phyloP scores from a whole-genome alignment of 1,140 invertebrate genomes.

The Homalodisca vitripennis region DNA sequence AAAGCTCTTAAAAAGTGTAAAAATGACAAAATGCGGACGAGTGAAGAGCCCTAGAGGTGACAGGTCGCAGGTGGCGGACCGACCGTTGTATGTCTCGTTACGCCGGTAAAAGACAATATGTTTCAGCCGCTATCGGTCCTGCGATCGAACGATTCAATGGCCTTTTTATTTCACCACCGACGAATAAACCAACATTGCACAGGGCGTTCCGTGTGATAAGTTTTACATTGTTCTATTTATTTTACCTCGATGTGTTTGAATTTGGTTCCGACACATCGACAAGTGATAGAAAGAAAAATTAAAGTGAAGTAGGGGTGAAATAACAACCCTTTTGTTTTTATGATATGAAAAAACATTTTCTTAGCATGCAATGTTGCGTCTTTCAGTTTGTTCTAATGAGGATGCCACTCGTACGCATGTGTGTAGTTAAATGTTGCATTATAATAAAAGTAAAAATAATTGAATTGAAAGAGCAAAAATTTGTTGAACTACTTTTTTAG shows the following conservation, averaged over 20 bases:
- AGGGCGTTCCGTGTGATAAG: constrained; percentile 12
- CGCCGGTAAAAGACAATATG: constrained; percentile 18
- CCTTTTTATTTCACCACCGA: constrained; percentile 12
- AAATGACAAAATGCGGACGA: constrained; percentile 9
- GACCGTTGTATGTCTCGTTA: constrained; percentile 2
- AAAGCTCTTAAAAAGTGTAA: constrained; percentile 16
- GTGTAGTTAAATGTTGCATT: no score
- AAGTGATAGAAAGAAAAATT: no score
- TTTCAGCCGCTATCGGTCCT: constrained; percentile 2
- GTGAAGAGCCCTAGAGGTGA: constrained; percentile 16
- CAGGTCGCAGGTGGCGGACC: constrained; percentile 11
- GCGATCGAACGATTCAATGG: constrained; percentile 20
- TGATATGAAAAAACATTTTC: no score
- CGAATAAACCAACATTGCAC: neutral
- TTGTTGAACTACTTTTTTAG: no score
- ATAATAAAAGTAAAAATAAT: no score
- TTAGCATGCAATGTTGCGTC: no score
- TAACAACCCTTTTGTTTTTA: no score
- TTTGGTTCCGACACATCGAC: constrained; percentile 1
- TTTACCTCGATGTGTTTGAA: neutral
- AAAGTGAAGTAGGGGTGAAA: no score
- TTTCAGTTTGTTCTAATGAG: no score
- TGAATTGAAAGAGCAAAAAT: no score
- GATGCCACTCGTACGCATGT: no score
- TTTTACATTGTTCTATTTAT: constrained; percentile 18